phyloP scores from a whole-genome alignment of 2,797 vertebrate species.

The Kryptolebias ocellatus region DNA sequence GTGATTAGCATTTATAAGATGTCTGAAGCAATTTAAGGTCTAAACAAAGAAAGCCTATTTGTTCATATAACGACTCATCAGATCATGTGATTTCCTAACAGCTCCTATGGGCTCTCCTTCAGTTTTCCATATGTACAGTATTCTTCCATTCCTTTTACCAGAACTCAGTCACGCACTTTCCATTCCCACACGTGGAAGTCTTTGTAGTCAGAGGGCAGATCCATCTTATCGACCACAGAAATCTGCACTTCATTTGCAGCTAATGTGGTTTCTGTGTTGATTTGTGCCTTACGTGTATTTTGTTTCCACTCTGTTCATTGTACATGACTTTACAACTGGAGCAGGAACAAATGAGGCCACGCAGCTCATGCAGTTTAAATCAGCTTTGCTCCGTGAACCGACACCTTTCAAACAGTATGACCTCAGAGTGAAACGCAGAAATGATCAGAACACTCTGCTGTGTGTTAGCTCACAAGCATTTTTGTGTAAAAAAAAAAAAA shows the following conservation, averaged over 20 bases:
- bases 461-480: too few species aligned
- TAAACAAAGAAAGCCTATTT: conserved; percentile 4
- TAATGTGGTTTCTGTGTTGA: conserved; percentile 35
- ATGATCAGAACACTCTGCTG: too few species aligned
- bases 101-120: neutral
- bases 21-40: neutral
- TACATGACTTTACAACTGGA: conserved; percentile 48
- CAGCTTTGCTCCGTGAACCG: neutral
- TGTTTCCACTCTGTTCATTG: conserved; percentile 47
- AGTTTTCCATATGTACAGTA: neutral
- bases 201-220: conserved; percentile 24
- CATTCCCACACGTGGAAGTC: conserved; percentile 31
- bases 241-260: conserved; percentile 53
- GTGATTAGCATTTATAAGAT: neutral
- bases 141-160: conserved; percentile 10
- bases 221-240: conserved; percentile 49
- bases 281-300: conserved; percentile 41
- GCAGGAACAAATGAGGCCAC: conserved; percentile 28
- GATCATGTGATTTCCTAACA: neutral
- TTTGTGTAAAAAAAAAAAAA: neutral
- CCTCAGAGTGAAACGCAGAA: neutral
- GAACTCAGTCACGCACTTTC: conserved; percentile 26
- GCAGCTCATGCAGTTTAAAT: conserved; percentile 30
- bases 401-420: conserved; percentile 27
- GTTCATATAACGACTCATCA: neutral